These are phyloP conservation scores for Listronotus bonariensis DNA, from an alignment of 1,140 invertebrate genomes.

Conservation along the genomic window DNA sequence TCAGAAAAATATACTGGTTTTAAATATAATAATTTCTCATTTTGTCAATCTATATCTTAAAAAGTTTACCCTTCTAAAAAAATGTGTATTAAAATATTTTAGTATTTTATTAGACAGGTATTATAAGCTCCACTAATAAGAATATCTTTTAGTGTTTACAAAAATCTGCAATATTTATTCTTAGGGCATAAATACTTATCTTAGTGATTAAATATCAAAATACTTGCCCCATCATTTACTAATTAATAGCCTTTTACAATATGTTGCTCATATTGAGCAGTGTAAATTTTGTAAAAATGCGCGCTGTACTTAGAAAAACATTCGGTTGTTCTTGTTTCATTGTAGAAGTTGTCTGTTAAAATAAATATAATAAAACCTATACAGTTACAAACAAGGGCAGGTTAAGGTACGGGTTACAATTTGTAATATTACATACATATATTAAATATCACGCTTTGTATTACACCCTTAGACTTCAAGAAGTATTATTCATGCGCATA, in stretches of 20 bases:
- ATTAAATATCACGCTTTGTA: not conserved
- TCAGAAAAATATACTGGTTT: no score
- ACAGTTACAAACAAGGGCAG: constrained; percentile 5
- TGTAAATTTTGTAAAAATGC: constrained; percentile 32
- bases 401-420: not conserved
- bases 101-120: not conserved
- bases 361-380: constrained; percentile 7
- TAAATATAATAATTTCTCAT: no score
- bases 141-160: no score
- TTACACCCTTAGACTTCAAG: not conserved
- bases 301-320: constrained; percentile 10
- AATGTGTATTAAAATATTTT: no score
- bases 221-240: not conserved
- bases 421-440: not conserved
- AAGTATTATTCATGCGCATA: not conserved
- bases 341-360: constrained; percentile 27
- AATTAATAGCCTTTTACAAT: constrained; percentile 8
- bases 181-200: not conserved
- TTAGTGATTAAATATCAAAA: constrained; percentile 2
- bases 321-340: constrained; percentile 19
- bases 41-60: no score
- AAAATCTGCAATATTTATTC: no score
- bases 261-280: constrained; percentile 33
- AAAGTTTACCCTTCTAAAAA: no score
- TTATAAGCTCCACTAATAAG: not conserved